These are phyloP conservation scores for Xenentodon cancila DNA, from an alignment of 2,797 vertebrate species.

Conservation along the genomic window DNA sequence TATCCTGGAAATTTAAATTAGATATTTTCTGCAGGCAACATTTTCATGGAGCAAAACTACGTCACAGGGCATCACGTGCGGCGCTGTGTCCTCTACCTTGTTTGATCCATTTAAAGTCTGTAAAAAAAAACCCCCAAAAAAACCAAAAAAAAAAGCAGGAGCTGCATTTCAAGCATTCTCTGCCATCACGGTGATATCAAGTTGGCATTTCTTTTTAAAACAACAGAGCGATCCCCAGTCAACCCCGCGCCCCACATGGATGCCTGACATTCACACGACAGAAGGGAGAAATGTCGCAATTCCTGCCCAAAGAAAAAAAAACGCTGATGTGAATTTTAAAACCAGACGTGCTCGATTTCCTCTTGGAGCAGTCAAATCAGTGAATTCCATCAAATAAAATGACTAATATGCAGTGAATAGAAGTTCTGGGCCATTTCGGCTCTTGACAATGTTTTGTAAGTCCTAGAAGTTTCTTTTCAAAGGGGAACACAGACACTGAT, in stretches of 20 bases:
- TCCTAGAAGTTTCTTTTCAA: too few species aligned
- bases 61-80: conserved; percentile 15
- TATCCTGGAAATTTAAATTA: background rate
- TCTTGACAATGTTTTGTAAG: conserved; percentile 30
- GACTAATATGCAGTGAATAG: conserved; percentile 38
- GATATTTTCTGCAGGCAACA: background rate
- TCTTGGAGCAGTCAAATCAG: conserved; percentile 3
- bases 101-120: conserved; percentile 61
- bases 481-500: too few species aligned
- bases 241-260: conserved; percentile 1
- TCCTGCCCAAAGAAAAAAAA: conserved; percentile 1
- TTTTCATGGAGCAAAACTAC: background rate
- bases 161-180: conserved; percentile 63
- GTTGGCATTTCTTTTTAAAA: conserved; percentile 69
- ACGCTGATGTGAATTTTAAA: conserved; percentile 17
- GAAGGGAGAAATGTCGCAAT: too few species aligned
- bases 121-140: too few species aligned
- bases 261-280: too few species aligned
- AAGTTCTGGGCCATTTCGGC: conserved; percentile 45
- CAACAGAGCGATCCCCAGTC: conserved; percentile 68
- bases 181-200: conserved; percentile 67
- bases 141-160: conserved; percentile 80
- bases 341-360: conserved; percentile 40
- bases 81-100: conserved; percentile 35
- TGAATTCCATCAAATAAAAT: background rate